Evolutionary conservation across 2,113 vertebrate genomes (phyloP), one percentile per base, ranked within the genome.

Genomic region (Psilopsiagon aurifrons): DNA sequence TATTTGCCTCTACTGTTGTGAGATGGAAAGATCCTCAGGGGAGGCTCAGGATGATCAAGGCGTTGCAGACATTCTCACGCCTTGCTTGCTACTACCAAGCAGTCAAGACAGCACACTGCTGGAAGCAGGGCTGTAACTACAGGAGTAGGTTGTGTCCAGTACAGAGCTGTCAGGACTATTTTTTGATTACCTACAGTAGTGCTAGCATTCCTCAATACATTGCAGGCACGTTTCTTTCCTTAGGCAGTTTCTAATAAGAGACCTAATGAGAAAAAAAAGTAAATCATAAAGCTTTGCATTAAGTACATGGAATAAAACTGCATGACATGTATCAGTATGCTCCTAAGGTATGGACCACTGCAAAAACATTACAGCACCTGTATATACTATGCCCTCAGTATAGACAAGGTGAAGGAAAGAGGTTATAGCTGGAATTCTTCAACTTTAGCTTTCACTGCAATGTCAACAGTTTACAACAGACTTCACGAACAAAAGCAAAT

Each of bases 271-370:
- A 59, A 86, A 76, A 52, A 75, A 75, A 10, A 14, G 0, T 7
- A n/a, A 64, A 20, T 28, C 17, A 35, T 43, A 39, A 55, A 75
- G 10, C 16, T 69, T 71, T 85, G 39, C 18, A 69, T 39, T 6
- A n/a, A 66, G 10, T 43, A 13, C 43, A 33, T 11, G 41, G 74
- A 86, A 69, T 73, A 74, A 70, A 76, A 52, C 11, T 20, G 7
- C 7, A 13, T 59, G 33, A 11, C 22, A 25, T 0, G 1, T 15
- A 4, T 16, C 13, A 51, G 14, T 35, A n/a, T 62, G 14, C n/a
- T 94, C 12, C 44, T 81, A 35, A 73, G 28, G 39, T 39, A 33
- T 2, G 22, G 16, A 60, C 28, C 31, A 9, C 13, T 69, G 25
- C 13, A 84, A 59, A 84, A 89, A 67, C 46, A 63, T 9, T 64